phyloP scores from a whole-genome alignment of 2,797 vertebrate genomes.

The Paramormyrops hopkinsi region DNA sequence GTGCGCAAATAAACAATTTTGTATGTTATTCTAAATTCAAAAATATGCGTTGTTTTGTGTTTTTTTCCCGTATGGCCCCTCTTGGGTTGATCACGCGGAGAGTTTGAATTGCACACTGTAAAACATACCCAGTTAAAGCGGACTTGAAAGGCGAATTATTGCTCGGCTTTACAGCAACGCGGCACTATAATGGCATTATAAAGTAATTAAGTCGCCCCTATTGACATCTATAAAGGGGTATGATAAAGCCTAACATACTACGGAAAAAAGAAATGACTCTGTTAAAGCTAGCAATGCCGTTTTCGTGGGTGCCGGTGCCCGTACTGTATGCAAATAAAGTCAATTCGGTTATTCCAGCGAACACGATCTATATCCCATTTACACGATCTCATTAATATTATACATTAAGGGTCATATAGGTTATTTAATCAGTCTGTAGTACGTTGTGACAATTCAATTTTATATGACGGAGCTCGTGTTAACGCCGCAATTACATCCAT shows the following conservation, averaged over 20 bases:
- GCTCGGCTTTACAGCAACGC: slow-evolving; percentile 31
- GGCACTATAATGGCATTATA: slow-evolving; percentile 62
- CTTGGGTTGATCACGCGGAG: not conserved
- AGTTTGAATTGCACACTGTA: not conserved
- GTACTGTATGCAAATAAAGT: slow-evolving; percentile 37
- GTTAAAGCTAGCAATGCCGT: slow-evolving; percentile 35
- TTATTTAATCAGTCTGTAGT: slow-evolving; percentile 56
- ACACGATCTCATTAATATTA: slow-evolving; percentile 30
- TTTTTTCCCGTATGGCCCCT: not conserved
- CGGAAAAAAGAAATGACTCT: slow-evolving; percentile 37
- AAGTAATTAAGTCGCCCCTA: slow-evolving; percentile 66
- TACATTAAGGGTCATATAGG: slow-evolving; percentile 42
- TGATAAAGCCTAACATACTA: slow-evolving; percentile 34
- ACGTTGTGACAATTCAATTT: slow-evolving; percentile 45
- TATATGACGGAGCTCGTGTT: slow-evolving; percentile 43
- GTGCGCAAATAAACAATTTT: not conserved
- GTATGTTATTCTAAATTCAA: not conserved
- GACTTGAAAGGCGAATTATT: slow-evolving; percentile 53
- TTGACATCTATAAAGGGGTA: slow-evolving; percentile 68
- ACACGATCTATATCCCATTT: slow-evolving; percentile 50
- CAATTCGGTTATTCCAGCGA: slow-evolving; percentile 49
- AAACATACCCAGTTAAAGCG: slow-evolving; percentile 50
- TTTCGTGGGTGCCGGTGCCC: slow-evolving; percentile 35
- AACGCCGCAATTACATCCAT: slow-evolving; percentile 31
- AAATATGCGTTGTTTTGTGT: not conserved